A percentile compares a stretch with the other conserved stretches of the same genome.
phyloP scores from a whole-genome alignment of 2,888 invertebrate species.

The Clusia tigrina region DNA sequence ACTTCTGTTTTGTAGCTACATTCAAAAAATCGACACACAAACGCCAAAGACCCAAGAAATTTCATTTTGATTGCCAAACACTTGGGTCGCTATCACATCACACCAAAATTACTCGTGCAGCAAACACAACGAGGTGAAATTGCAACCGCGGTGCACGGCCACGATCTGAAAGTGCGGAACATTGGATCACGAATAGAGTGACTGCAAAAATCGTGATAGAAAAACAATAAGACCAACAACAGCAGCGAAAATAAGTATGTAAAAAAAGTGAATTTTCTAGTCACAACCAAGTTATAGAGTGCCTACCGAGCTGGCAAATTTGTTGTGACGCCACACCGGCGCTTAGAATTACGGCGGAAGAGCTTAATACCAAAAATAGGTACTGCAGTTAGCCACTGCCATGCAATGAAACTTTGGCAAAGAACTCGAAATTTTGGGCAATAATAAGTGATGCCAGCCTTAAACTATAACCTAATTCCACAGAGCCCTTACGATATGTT shows the following conservation, averaged over 20 bases:
- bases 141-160: slow-evolving; percentile 18
- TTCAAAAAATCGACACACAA: background rate
- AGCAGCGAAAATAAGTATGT: no score
- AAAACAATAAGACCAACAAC: background rate
- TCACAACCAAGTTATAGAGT: background rate
- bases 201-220: slow-evolving; percentile 21
- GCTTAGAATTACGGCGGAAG: no score
- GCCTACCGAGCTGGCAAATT: background rate
- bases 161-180: slow-evolving; percentile 22
- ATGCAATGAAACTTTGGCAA: no score
- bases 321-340: no score
- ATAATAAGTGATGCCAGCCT: no score
- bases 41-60: background rate
- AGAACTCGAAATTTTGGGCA: no score
- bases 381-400: no score
- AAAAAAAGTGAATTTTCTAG: no score
- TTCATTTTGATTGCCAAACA: background rate
- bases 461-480: no score
- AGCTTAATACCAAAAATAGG: no score
- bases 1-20: background rate
- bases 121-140: slow-evolving; percentile 19
- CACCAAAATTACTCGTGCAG: background rate
- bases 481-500: no score
- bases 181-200: slow-evolving; percentile 23
- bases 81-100: background rate